A percentile compares a stretch with the other conserved stretches of the same genome.
phyloP scores from a whole-genome alignment of 2,888 invertebrate species.

The Lucinisca nassula region DNA sequence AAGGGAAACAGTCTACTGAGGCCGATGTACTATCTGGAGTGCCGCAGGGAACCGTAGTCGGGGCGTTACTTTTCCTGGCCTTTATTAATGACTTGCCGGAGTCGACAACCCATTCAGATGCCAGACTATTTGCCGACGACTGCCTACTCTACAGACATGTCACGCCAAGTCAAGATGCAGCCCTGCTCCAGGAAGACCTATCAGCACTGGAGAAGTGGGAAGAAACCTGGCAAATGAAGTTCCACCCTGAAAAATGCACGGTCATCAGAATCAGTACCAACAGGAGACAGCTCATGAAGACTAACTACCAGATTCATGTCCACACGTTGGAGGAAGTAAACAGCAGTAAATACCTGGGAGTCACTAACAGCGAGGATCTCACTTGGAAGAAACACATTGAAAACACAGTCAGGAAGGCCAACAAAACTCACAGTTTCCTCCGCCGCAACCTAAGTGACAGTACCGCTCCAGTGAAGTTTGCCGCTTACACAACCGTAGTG shows the following conservation, averaged over 20 bases:
- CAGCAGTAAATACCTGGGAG: not conserved
- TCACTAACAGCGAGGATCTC: not conserved
- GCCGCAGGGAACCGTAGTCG: not conserved
- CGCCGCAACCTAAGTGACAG: not conserved
- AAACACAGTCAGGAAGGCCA: not conserved
- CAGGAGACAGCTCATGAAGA: not conserved
- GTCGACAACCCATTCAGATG: not conserved
- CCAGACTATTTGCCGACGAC: not conserved
- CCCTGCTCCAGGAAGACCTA: slow-evolving; percentile 27
- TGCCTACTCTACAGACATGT: not conserved
- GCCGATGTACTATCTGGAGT: not conserved
- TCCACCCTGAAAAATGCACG: slow-evolving; percentile 9
- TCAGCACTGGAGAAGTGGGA: slow-evolving; percentile 38
- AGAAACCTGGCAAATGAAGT: not conserved
- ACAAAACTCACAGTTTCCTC: not conserved
- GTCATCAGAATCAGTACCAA: slow-evolving; percentile 1
- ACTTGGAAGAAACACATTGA: not conserved
- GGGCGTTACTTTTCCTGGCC: not conserved
- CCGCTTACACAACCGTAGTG: no score
- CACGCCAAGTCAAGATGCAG: not conserved
- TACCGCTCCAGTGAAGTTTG: not conserved
- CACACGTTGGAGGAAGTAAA: not conserved
- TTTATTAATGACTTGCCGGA: not conserved
- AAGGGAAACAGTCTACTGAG: not conserved
- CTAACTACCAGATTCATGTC: not conserved